These are phyloP conservation scores for Ostrea edulis DNA, from an alignment of 1,140 invertebrate species.

Conservation along the genomic window DNA sequence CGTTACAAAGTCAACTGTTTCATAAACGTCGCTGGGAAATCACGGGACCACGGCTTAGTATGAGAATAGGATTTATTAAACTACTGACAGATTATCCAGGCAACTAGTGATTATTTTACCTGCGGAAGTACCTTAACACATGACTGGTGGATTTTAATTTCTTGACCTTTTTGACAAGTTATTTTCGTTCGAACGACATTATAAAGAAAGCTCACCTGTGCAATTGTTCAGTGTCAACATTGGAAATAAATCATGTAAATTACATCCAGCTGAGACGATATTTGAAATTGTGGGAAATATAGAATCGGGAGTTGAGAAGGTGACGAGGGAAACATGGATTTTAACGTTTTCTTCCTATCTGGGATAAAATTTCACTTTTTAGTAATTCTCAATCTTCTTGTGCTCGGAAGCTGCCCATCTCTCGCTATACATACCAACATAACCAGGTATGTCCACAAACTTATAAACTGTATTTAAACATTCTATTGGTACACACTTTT, in stretches of 20 bases:
- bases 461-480: no score
- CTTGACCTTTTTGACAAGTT: not conserved
- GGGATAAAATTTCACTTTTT: no score
- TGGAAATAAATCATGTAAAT: not conserved
- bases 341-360: not conserved
- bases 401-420: no score
- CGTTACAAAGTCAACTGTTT: no score
- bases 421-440: no score
- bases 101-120: not conserved
- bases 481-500: no score
- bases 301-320: not conserved
- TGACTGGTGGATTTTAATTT: not conserved
- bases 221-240: not conserved
- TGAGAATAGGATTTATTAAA: not conserved
- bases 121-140: not conserved
- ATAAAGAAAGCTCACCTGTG: not conserved
- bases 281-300: no score
- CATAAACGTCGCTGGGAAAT: not conserved
- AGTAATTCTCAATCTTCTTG: no score
- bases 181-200: not conserved
- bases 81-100: not conserved
- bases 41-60: not conserved
- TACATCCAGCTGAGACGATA: not conserved
- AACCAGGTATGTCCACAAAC: no score
- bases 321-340: not conserved